Base-by-base conservation (phyloP, 2,113 vertebrate genomes). In the Cyanoderma ruficeps region DNA sequence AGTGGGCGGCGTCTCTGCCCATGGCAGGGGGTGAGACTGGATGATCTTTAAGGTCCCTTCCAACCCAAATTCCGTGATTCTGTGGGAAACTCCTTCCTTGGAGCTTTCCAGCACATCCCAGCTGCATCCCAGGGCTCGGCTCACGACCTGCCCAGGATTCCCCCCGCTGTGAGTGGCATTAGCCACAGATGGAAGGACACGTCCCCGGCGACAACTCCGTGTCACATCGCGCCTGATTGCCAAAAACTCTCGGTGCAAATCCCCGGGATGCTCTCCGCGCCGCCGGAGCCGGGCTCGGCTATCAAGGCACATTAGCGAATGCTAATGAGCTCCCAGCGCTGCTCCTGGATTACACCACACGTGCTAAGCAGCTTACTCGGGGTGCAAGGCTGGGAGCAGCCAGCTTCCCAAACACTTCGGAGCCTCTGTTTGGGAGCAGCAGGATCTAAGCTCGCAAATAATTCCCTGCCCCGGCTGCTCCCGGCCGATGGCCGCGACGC, bases 61-160 rank as follows among this genome's bases (percentile, higher is more conserved):
- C 27, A 11, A 31, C 27, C 33, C 28, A 44, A 30, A 81, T 14
- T 59, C 33, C 4, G 0, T 3, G 4, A 57, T 44, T 72, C 4
- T 7, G 1, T 3, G 52, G 20, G 35, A 35, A 37, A 23, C 3
- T 8, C 1, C 1, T 41, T 50, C 52, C n/a, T 1, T 1, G 11
- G 24, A 23, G 27, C 59, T 27, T 60, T 17, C 52, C 61, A 46
- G 44, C 72, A 13, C 31, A 25, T 30, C 50, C 13, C 74, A 75
- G 80, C 52, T 9, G 27, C 24, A 30, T 22, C 61, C n/a, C 61
- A 8, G 49, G 76, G 16, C 64, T 86, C 25, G 6, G 55, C 86
- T 63, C 18, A 0, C 1, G 33, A 31, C 52, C 75, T 30, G 53
- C 55, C 57, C 55, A 2, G 41, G 46, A 28, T 2, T 31, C 24